phyloP scores from a whole-genome alignment of 2,888 invertebrate genomes.

The Bhutanitis thaidina region DNA sequence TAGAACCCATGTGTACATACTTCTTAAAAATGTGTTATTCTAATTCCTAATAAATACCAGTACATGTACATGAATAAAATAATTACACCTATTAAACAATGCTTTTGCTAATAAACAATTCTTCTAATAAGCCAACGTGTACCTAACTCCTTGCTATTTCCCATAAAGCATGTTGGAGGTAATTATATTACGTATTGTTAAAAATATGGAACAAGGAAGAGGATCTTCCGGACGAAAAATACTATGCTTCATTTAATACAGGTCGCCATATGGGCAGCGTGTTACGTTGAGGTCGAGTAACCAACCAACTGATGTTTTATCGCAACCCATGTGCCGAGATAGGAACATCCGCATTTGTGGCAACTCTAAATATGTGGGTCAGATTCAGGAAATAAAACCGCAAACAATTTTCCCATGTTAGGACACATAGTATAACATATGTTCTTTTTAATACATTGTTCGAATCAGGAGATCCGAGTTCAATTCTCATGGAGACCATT shows the following conservation, averaged over 20 bases:
- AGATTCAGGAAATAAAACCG: slow-evolving; percentile 69
- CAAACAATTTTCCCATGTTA: slow-evolving; percentile 50
- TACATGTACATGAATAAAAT: too few species aligned
- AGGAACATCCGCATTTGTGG: slow-evolving; percentile 60
- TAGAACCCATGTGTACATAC: too few species aligned
- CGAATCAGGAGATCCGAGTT: too few species aligned
- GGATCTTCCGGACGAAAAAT: slow-evolving; percentile 41
- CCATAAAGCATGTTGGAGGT: slow-evolving; percentile 16
- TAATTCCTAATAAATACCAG: too few species aligned
- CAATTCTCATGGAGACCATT: too few species aligned
- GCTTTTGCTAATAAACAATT: too few species aligned
- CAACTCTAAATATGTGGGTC: slow-evolving; percentile 48
- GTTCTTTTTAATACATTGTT: too few species aligned
- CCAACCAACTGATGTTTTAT: slow-evolving; percentile 56
- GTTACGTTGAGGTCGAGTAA: slow-evolving; percentile 35
- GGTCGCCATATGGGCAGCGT: slow-evolving; percentile 53
- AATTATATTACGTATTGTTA: slow-evolving; percentile 26
- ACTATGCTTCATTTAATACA: slow-evolving; percentile 26
- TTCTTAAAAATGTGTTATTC: too few species aligned
- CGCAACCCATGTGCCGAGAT: slow-evolving; percentile 47
- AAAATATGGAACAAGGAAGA: slow-evolving; percentile 34
- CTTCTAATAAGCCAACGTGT: too few species aligned
- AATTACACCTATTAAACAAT: too few species aligned
- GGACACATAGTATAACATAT: slow-evolving; percentile 8
- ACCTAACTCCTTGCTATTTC: neutral